A percentile compares a stretch with the other conserved stretches of the same genome.
These are phyloP conservation scores for Nycticryphes semicollaris DNA, from an alignment of 2,113 vertebrate genomes.

Conservation along the genomic window DNA sequence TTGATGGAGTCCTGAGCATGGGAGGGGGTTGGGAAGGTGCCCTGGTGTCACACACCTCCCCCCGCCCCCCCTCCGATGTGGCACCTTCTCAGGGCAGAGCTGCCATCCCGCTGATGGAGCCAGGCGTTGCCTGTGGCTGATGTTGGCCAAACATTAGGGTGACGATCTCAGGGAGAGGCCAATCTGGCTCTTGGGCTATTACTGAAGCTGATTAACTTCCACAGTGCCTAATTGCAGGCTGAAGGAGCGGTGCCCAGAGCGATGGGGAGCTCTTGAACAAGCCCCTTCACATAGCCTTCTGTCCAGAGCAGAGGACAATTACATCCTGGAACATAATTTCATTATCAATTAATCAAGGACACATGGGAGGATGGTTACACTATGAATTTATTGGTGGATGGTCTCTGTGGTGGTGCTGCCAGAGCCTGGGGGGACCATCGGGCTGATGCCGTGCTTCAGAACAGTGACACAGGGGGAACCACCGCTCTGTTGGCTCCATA, in stretches of 20 bases:
- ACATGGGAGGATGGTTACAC: fast-evolving
- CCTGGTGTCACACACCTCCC: too few relatives aligned
- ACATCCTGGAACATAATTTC: not conserved
- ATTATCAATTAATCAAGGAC: not conserved
- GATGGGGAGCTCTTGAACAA: too few relatives aligned
- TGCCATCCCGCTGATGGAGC: not conserved
- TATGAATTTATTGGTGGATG: not conserved
- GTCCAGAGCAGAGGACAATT: not conserved
- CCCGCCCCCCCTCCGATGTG: not conserved
- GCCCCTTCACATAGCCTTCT: not conserved
- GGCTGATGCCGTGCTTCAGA: not conserved
- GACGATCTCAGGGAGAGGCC: slow-evolving; percentile 1
- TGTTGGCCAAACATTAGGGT: fast-evolving
- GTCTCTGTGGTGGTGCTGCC: not conserved
- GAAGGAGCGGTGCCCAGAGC: not conserved
- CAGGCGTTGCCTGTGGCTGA: not conserved
- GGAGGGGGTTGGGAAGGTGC: not conserved
- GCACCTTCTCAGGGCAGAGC: not conserved
- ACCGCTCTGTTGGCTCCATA: fast-evolving
- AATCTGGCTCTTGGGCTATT: not conserved
- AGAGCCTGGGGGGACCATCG: not conserved
- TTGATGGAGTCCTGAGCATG: not conserved
- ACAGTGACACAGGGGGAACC: not conserved
- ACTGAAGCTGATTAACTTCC: slow-evolving; percentile 24
- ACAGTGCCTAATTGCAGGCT: slow-evolving; percentile 9